Conservation (phyloP, 1,140 invertebrate species). For the Adelges cooleyi region DNA sequence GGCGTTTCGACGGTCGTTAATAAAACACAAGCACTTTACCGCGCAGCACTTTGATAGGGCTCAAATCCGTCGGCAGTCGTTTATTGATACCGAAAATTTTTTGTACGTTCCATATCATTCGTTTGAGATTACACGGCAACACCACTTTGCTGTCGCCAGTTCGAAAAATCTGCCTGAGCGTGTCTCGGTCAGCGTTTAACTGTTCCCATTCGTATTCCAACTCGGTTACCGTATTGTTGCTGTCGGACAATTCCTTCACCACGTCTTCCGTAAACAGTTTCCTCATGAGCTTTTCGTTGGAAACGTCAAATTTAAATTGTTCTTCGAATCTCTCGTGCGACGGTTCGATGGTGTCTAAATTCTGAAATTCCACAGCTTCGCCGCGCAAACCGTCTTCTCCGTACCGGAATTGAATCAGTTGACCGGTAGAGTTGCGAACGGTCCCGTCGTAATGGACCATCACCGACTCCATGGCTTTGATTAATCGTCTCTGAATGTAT, state of each 20-base stretch:
- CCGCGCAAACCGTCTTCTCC: slow-evolving; percentile 96
- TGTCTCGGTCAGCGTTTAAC: slow-evolving; percentile 71
- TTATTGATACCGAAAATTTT: slow-evolving; percentile 99
- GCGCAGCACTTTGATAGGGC: slow-evolving; percentile 80
- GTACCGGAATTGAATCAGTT: slow-evolving; percentile 94
- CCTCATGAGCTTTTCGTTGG: slow-evolving; percentile 82
- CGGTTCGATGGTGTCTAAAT: slow-evolving; percentile 85
- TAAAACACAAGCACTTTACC: too few species aligned
- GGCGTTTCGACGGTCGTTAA: too few species aligned
- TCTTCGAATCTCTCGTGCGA: slow-evolving; percentile 92
- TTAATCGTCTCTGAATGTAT: slow-evolving; percentile 96
- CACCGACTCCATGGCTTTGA: slow-evolving; percentile 99
- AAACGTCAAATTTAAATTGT: slow-evolving; percentile 90
- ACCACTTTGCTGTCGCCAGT: slow-evolving; percentile 83
- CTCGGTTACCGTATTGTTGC: slow-evolving; percentile 77
- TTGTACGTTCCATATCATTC: slow-evolving; percentile 99
- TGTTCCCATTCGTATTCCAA: slow-evolving; percentile 94
- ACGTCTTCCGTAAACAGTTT: slow-evolving; percentile 92
- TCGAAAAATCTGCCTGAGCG: slow-evolving; percentile 71
- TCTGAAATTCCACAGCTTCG: slow-evolving; percentile 90
- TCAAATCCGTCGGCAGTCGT: slow-evolving; percentile 81
- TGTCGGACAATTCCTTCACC: slow-evolving; percentile 82
- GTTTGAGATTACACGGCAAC: slow-evolving; percentile 88
- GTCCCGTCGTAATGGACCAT: slow-evolving; percentile 97
- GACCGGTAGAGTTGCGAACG: slow-evolving; percentile 84